These are phyloP conservation scores for Erethizon dorsatum DNA, from an alignment of 2,797 vertebrate species.

Conservation along the genomic window DNA sequence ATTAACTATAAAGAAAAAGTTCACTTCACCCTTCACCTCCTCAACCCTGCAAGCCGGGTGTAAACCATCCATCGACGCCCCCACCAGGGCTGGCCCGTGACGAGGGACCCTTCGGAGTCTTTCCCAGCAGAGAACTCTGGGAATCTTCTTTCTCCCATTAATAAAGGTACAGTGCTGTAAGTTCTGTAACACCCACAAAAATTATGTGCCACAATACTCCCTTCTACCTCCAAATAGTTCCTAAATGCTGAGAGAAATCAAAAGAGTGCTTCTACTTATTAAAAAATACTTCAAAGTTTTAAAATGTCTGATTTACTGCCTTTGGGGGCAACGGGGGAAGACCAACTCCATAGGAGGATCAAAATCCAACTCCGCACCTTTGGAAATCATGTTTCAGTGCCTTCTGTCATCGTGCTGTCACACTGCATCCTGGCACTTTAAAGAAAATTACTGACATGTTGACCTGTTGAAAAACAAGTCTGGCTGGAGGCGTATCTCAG, in stretches of 20 bases:
- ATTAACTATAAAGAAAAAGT: constrained; percentile 54
- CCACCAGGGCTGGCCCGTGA: no score
- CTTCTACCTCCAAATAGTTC: not conserved
- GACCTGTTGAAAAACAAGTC: constrained; percentile 23
- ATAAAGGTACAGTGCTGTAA: not conserved
- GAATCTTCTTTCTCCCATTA: not conserved
- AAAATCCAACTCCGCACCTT: constrained; percentile 27
- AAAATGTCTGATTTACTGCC: not conserved
- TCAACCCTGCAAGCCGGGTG: constrained; percentile 31
- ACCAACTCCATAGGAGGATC: not conserved
- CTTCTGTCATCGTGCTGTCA: not conserved
- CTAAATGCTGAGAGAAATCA: constrained; percentile 30
- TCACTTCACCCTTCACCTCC: constrained; percentile 54
- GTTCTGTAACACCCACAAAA: constrained; percentile 9
- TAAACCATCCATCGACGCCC: not conserved
- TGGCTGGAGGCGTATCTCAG: not conserved
- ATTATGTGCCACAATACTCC: not conserved
- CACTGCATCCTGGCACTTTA: not conserved
- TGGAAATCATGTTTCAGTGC: not conserved
- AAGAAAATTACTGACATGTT: constrained; percentile 49
- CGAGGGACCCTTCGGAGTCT: no score
- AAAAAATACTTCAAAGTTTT: constrained; percentile 54
- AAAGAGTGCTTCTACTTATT: not conserved
- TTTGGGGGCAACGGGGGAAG: not conserved
- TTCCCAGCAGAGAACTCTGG: no score